These are phyloP conservation scores for Tenodera sinensis DNA, from an alignment of 2,888 invertebrate genomes.

Conservation along the genomic window DNA sequence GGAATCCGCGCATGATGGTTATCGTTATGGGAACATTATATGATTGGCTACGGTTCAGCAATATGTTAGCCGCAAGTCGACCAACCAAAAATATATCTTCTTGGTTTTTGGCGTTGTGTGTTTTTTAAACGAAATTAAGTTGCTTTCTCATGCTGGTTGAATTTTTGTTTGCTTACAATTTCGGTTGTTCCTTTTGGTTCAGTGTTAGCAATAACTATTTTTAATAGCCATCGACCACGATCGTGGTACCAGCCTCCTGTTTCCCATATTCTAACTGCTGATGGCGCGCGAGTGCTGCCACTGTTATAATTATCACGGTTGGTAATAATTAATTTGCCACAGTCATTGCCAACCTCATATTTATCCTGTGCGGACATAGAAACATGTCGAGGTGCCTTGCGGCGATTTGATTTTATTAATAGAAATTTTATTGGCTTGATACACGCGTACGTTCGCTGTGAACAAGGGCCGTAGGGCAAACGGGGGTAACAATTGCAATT, in stretches of 20 bases:
- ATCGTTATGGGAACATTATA: too few relatives aligned
- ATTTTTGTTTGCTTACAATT: background rate
- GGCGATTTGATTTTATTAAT: background rate
- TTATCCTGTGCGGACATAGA: background rate
- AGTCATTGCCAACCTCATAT: background rate
- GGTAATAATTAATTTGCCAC: background rate
- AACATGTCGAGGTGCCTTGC: background rate
- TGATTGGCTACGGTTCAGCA: too few relatives aligned
- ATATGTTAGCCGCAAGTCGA: too few relatives aligned
- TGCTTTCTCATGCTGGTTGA: background rate
- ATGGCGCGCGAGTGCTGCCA: background rate
- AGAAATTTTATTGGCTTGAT: background rate
- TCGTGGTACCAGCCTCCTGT: background rate
- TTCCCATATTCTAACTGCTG: background rate
- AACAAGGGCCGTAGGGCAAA: background rate
- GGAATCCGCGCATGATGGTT: too few relatives aligned
- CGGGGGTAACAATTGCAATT: background rate
- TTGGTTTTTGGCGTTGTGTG: too few relatives aligned
- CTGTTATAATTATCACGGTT: background rate
- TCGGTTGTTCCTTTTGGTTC: background rate
- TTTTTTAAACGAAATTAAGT: background rate
- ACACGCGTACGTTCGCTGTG: background rate
- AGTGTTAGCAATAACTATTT: background rate
- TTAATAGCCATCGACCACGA: background rate
- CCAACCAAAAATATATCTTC: too few relatives aligned